Base-by-base conservation (phyloP, 2,113 vertebrate species). In the Melanerpes aurifrons region DNA sequence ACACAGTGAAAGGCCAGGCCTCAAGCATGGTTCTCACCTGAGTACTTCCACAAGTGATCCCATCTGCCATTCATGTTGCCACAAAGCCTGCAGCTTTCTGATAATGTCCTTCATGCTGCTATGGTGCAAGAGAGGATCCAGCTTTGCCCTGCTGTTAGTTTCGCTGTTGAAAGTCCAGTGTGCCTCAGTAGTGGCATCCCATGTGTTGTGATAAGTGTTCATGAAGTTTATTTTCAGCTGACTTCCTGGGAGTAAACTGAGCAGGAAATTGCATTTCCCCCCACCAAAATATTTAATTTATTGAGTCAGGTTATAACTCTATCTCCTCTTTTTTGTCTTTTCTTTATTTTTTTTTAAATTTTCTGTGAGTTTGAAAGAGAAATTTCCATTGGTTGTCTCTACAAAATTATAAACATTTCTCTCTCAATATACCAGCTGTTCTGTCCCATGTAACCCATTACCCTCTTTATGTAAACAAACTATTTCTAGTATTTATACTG, bases 91-190 rank as follows among this genome's bases (percentile, higher is more conserved):
- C 37, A 66, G 28, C 32, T 84, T 86, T 15, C 5, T 18, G 15
- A 28, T 15, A 15, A 81, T 31, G n/a, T 57, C 66, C 32, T 57
- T 82, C 75, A 43, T 10, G 13, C 53, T 15, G n/a, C 14, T 4
- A 5, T 5, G 31, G 28, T 3, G 1, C 9, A 18, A 21, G 29
- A 32, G 15, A 90, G 77, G 26, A 40, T 79, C 16, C 3, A 56
- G 58, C 48, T 85, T 86, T 21, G 4, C 17, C 6, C 5, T n/a
- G 8, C 11, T 53, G 7, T 35, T 82, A 40, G 20, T 24, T 83
- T 58, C 6, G 2, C 85, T 32, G 68, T 32, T 21, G 56, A 72
- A 90, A 29, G 3, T 12, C 7, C n/a, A 54, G 12, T 0, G 0
- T 31, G 63, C 56, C 45, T 31, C 81, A 28, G 25, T 10, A 63